Evolutionary conservation across 2,888 invertebrate genomes (phyloP).

Genomic region (Erannis defoliaria): DNA sequence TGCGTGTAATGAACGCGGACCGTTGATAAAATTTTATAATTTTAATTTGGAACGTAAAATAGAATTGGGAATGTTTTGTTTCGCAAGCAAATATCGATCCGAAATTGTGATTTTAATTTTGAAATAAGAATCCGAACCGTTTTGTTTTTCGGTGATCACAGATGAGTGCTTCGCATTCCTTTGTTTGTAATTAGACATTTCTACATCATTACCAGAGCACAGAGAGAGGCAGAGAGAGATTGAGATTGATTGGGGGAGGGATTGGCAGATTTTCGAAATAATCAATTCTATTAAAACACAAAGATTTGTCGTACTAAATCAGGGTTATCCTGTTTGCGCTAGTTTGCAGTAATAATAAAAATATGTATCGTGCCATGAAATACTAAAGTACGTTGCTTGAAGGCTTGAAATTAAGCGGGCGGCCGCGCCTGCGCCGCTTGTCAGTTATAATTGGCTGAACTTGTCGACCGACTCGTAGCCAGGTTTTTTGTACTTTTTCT

Average conservation of each 20-base stretch:
- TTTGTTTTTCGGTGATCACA: background rate
- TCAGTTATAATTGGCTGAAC: slow-evolving; percentile 87
- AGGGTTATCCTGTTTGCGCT: slow-evolving; percentile 37
- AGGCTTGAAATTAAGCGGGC: slow-evolving; percentile 75
- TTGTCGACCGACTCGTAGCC: slow-evolving; percentile 79
- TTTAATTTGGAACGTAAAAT: slow-evolving; percentile 37
- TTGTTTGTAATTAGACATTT: background rate
- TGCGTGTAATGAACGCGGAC: slow-evolving; percentile 76
- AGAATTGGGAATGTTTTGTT: slow-evolving; percentile 14
- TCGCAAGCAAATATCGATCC: slow-evolving; percentile 20
- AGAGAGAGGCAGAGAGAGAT: no score
- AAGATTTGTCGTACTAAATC: background rate
- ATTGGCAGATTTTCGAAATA: background rate
- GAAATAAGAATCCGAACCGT: background rate
- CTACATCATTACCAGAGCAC: background rate
- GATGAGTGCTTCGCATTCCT: background rate
- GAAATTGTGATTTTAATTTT: slow-evolving; percentile 9
- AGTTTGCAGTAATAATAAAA: slow-evolving; percentile 42
- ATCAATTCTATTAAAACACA: background rate
- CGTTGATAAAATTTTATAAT: slow-evolving; percentile 74
- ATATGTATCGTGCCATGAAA: slow-evolving; percentile 46
- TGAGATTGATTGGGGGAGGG: no score
- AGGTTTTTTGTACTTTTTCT: slow-evolving; percentile 77
- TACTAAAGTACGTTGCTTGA: slow-evolving; percentile 54
- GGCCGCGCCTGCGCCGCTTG: slow-evolving; percentile 79